A percentile compares a stretch with the other conserved stretches of the same genome.
phyloP scores from a whole-genome alignment of 2,888 invertebrate genomes.

The Cataglyphis altisquamis region DNA sequence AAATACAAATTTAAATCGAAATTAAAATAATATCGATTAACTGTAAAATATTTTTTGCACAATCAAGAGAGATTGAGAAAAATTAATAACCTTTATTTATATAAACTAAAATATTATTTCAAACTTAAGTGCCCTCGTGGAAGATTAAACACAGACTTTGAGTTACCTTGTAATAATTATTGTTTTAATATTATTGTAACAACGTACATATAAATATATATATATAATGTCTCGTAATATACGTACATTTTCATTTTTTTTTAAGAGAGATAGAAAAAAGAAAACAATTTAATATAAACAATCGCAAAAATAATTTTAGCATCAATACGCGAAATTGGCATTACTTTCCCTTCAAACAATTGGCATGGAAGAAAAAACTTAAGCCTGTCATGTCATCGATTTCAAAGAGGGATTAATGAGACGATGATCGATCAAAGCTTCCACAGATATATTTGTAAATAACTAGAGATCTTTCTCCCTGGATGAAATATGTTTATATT shows the following conservation, averaged over 20 bases:
- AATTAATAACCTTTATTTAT: background rate
- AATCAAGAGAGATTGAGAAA: background rate
- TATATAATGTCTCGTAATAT: background rate
- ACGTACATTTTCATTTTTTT: background rate
- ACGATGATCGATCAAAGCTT: conserved; percentile 33
- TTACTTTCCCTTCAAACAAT: conserved; percentile 8
- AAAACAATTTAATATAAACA: background rate
- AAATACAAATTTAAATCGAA: background rate
- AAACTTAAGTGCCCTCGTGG: background rate
- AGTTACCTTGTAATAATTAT: background rate
- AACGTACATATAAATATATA: background rate
- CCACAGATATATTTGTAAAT: conserved; percentile 21
- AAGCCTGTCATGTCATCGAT: conserved; percentile 3
- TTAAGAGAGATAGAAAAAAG: background rate
- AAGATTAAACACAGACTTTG: background rate
- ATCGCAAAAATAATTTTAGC: background rate
- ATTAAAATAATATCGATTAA: background rate
- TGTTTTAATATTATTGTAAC: background rate
- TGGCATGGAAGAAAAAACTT: background rate
- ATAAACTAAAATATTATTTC: background rate
- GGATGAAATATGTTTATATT: conserved; percentile 29
- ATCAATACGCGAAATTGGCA: background rate
- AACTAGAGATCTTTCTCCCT: background rate
- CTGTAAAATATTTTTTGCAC: background rate
- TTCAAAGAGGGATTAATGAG: conserved; percentile 18